Conservation (phyloP, 2,113 vertebrate genomes). For the Strix uralensis region DNA sequence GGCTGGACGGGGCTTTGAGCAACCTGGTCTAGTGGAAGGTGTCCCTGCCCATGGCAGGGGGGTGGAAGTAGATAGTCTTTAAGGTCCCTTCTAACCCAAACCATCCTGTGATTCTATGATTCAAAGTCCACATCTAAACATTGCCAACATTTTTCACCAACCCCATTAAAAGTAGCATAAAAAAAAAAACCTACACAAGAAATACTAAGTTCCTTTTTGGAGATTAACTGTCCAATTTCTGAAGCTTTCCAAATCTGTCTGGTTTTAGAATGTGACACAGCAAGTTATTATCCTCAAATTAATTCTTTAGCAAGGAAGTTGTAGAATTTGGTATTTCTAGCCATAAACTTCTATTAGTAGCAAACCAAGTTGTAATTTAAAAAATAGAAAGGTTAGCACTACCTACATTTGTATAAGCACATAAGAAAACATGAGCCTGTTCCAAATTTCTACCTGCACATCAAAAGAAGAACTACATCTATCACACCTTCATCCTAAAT, state of each 20-base stretch:
- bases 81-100: too few species aligned
- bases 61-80: too few species aligned
- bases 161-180: not conserved
- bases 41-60: too few species aligned
- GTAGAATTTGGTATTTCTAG: not conserved
- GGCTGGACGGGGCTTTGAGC: too few species aligned
- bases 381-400: not conserved
- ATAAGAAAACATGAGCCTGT: not conserved
- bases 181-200: not conserved
- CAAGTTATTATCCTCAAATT: not conserved
- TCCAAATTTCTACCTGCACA: not conserved
- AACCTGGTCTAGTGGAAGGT: too few species aligned
- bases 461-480: not conserved
- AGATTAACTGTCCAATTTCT: not conserved
- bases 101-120: too few species aligned
- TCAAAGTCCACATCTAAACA: not conserved
- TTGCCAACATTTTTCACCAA: not conserved
- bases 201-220: not conserved
- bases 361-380: not conserved
- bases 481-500: not conserved
- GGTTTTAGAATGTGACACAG: not conserved
- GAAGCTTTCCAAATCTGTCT: not conserved
- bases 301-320: not conserved
- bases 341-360: not conserved
- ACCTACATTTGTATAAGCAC: not conserved